phyloP scores from a whole-genome alignment of 1,140 invertebrate genomes.

The Drosophila melanogaster region Release_6_plus_ISO1_MT NC_004354.4:1530501-1531000 shows the following conservation, averaged over 20 bases:
- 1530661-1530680: conserved; percentile 58
- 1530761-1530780: conserved; percentile 4
- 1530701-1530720: conserved; percentile 82
- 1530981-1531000: not conserved
- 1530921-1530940: conserved; percentile 76
- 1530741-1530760: conserved; percentile 10
- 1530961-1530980: not conserved
- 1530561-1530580: conserved; percentile 13
- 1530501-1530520: conserved; percentile 84
- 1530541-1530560: not conserved
- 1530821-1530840: not conserved
- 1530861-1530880: conserved; percentile 8
- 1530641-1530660: not conserved
- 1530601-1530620: not conserved
- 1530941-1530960: conserved; percentile 67
- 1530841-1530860: conserved; percentile 12
- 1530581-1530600: conserved; percentile 17
- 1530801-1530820: not conserved
- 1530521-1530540: conserved; percentile 77
- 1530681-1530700: conserved; percentile 83
- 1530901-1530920: conserved; percentile 15
- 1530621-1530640: not conserved
- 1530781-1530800: not conserved
- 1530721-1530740: conserved; percentile 50
- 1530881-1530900: not conserved